phyloP scores from a whole-genome alignment of 2,797 vertebrate species.

The Aythya fuligula region DNA sequence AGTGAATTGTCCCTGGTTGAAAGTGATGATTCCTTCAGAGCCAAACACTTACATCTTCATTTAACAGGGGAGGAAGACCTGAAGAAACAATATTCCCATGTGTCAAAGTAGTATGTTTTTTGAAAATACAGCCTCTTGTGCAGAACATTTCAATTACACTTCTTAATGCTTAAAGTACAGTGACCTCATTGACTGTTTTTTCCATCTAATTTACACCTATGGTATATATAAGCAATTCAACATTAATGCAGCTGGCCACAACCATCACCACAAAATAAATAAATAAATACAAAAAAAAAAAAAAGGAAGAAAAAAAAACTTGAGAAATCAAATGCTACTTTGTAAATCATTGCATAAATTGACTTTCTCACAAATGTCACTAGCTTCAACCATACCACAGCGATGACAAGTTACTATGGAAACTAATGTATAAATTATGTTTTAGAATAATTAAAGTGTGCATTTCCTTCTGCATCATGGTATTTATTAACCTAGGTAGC shows the following conservation, averaged over 20 bases:
- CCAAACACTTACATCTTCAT: constrained; percentile 58
- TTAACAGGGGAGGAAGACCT: constrained; percentile 51
- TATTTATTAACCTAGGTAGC: background rate
- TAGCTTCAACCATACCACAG: constrained; percentile 8
- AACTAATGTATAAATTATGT: constrained; percentile 56
- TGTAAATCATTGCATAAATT: constrained; percentile 12
- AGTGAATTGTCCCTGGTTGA: constrained; percentile 44
- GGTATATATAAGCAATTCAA: background rate
- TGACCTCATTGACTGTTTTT: constrained; percentile 1
- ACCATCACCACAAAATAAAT: background rate
- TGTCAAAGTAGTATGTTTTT: constrained; percentile 11
- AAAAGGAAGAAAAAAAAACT: background rate
- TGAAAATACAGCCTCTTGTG: constrained; percentile 28
- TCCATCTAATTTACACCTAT: background rate
- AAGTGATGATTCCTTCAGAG: constrained; percentile 56
- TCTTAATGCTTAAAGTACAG: constrained; percentile 20
- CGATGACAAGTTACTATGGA: constrained; percentile 49
- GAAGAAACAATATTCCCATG: constrained; percentile 52
- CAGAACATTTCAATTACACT: constrained; percentile 41
- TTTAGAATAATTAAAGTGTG: constrained; percentile 47
- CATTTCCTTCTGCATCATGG: background rate
- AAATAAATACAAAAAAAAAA: background rate
- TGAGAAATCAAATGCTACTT: background rate
- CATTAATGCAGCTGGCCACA: background rate
- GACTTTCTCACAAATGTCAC: constrained; percentile 40